phyloP scores from a whole-genome alignment of 2,888 invertebrate genomes.

The Cepaea hortensis region DNA sequence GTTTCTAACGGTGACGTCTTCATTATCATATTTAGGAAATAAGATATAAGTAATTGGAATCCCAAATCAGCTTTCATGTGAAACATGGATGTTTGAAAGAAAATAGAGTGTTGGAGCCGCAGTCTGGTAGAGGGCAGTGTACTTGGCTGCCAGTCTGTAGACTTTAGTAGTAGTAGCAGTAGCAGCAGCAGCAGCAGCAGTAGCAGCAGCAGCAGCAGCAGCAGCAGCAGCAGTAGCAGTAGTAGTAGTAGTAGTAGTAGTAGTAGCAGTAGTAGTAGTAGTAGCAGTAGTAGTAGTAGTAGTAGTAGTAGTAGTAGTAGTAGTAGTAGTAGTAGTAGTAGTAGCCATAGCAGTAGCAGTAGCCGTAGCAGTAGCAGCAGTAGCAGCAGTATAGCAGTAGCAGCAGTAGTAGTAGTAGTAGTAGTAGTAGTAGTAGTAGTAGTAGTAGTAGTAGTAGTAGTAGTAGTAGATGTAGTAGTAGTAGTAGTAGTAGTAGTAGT shows the following conservation, averaged over 20 bases:
- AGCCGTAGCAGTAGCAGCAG: background rate
- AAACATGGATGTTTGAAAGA: too few species aligned
- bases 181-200: background rate
- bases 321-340: slow-evolving; percentile 30
- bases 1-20: too few species aligned
- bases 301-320: slow-evolving; percentile 26
- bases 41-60: too few species aligned
- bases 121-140: too few species aligned
- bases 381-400: slow-evolving; percentile 16
- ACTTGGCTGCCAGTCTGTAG: too few species aligned
- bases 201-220: slow-evolving; percentile 20
- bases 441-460: slow-evolving; percentile 30
- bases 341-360: slow-evolving; percentile 12
- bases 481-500: slow-evolving; percentile 33
- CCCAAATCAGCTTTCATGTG: too few species aligned
- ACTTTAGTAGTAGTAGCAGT: background rate
- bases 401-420: slow-evolving; percentile 22
- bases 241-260: slow-evolving; percentile 29
- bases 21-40: too few species aligned
- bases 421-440: slow-evolving; percentile 33
- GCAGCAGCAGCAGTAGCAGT: slow-evolving; percentile 25
- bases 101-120: too few species aligned
- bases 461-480: slow-evolving; percentile 21
- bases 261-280: slow-evolving; percentile 17
- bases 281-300: slow-evolving; percentile 25